phyloP scores from a whole-genome alignment of 2,797 vertebrate species.

The Peromyscus attwateri region DNA sequence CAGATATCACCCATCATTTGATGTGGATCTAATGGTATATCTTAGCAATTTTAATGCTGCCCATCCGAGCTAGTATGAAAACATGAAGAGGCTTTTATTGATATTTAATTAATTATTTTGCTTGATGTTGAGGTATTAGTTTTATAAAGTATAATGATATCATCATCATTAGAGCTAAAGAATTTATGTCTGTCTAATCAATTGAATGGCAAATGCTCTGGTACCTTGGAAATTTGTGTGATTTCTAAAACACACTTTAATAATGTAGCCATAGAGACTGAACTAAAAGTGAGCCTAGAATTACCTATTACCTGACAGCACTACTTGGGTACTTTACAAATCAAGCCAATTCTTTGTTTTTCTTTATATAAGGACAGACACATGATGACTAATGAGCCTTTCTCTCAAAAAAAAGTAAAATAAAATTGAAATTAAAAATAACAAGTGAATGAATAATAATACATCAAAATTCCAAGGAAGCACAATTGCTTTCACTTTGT shows the following conservation, averaged over 20 bases:
- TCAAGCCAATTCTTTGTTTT: background rate
- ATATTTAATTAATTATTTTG: background rate
- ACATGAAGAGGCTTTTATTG: background rate
- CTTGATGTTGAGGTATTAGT: background rate
- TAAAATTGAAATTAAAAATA: background rate
- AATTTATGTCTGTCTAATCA: background rate
- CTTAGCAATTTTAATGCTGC: background rate
- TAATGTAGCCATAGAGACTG: background rate
- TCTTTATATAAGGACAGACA: background rate
- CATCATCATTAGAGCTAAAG: background rate
- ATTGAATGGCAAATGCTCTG: background rate
- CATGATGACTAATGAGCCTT: background rate
- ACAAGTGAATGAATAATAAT: background rate
- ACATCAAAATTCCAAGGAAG: background rate
- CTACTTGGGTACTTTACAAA: background rate
- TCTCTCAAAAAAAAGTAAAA: background rate
- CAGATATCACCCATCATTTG: background rate
- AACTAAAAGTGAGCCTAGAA: background rate
- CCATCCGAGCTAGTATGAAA: background rate
- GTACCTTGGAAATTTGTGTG: background rate
- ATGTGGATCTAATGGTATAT: background rate
- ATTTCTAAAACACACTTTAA: background rate
- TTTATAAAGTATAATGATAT: background rate
- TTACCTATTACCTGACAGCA: background rate
- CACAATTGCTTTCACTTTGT: background rate